Evolutionary conservation across 2,797 vertebrate species (phyloP).

Genomic region (Danio choprae): DNA sequence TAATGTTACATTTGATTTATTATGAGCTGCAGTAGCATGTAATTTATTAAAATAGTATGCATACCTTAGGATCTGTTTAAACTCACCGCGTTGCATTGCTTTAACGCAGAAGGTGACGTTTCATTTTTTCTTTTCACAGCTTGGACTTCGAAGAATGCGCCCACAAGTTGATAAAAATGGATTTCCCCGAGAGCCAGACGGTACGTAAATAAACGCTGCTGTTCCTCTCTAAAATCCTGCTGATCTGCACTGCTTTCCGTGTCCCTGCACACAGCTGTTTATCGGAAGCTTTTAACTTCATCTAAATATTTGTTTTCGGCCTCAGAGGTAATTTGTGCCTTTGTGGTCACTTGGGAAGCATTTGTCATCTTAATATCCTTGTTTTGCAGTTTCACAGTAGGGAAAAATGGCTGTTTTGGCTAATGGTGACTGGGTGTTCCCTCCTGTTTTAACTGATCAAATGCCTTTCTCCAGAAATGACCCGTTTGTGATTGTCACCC

Average conservation of each 20-base stretch:
- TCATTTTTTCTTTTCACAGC: conserved; percentile 74
- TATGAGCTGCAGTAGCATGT: conserved; percentile 1
- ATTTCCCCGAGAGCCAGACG: conserved; percentile 95
- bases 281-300: conserved; percentile 42
- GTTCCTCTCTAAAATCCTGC: conserved; percentile 1
- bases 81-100: neutral
- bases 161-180: conserved; percentile 97
- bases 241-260: conserved; percentile 13
- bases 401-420: conserved; percentile 46
- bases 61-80: neutral
- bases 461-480: conserved; percentile 46
- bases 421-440: conserved; percentile 55
- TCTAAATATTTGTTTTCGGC: conserved; percentile 60
- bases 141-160: conserved; percentile 99
- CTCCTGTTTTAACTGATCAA: conserved; percentile 53
- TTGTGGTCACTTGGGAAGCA: conserved; percentile 59
- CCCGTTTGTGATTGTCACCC: conserved; percentile 12
- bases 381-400: conserved; percentile 50
- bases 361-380: conserved; percentile 61
- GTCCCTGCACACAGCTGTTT: conserved; percentile 45
- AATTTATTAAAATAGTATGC: neutral
- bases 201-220: conserved; percentile 73
- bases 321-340: conserved; percentile 51
- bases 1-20: conserved; percentile 23
- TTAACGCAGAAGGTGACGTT: conserved; percentile 34